These are phyloP conservation scores for Silurus lanzhouensis DNA, from an alignment of 2,797 vertebrate genomes.

Conservation along the genomic window DNA sequence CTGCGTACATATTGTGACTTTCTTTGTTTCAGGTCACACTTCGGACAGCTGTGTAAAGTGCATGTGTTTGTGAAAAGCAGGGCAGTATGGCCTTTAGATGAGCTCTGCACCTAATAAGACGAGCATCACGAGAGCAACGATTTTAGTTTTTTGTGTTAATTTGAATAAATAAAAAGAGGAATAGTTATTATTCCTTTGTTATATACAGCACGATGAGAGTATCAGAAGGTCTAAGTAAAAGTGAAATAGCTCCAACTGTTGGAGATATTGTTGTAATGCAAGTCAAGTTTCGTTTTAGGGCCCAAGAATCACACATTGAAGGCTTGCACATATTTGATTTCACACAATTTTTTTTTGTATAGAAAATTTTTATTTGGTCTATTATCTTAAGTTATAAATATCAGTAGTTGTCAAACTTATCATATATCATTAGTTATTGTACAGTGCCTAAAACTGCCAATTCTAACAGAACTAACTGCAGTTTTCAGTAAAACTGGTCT, in stretches of 20 bases:
- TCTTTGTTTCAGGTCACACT: conserved; percentile 15
- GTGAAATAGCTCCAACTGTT: conserved; percentile 53
- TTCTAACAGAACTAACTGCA: too few relatives aligned
- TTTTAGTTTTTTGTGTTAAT: conserved; percentile 5
- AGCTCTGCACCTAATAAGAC: neutral
- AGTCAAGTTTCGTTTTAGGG: conserved; percentile 1
- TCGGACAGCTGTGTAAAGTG: neutral
- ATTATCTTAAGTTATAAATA: neutral
- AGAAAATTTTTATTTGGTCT: neutral
- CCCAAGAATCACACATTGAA: neutral
- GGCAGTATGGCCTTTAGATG: neutral
- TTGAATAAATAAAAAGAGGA: neutral
- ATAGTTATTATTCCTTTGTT: neutral
- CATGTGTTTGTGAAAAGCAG: neutral
- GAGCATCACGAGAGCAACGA: neutral
- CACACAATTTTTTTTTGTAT: too few relatives aligned
- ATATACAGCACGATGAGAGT: neutral
- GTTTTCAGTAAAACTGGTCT: too few relatives aligned
- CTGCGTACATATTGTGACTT: conserved; percentile 21
- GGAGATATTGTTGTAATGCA: conserved; percentile 44
- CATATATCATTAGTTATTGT: neutral
- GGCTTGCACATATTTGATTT: neutral
- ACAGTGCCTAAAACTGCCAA: neutral
- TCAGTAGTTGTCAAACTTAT: neutral
- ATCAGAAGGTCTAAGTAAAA: conserved; percentile 10